phyloP scores from a whole-genome alignment of 2,888 invertebrate species.

The Cryptocheilus praepositus region DNA sequence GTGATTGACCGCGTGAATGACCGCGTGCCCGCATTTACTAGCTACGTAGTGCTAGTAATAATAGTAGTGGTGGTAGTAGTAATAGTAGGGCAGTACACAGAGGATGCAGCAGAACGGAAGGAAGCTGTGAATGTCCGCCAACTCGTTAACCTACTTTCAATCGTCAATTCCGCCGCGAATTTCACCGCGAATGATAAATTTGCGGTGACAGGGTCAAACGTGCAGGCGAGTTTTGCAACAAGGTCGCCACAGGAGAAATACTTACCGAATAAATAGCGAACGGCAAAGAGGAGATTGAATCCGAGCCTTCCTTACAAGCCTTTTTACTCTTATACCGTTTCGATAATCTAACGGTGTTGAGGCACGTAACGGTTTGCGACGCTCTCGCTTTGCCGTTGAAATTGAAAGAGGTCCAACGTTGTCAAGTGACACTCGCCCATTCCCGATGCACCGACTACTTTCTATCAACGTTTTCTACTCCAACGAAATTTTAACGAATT shows the following conservation, averaged over 20 bases:
- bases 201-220: too few relatives aligned
- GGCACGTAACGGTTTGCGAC: constrained; percentile 26
- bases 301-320: constrained; percentile 5
- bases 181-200: too few relatives aligned
- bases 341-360: constrained; percentile 31
- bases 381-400: constrained; percentile 18
- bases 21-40: too few relatives aligned
- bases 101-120: too few relatives aligned
- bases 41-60: too few relatives aligned
- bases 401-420: constrained; percentile 24
- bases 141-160: not conserved
- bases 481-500: not conserved
- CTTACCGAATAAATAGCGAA: too few relatives aligned
- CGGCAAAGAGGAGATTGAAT: not conserved
- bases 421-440: not conserved
- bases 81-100: too few relatives aligned
- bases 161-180: too few relatives aligned
- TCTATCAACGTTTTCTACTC: not conserved
- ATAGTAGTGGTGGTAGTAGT: too few relatives aligned
- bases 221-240: too few relatives aligned
- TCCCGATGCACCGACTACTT: not conserved
- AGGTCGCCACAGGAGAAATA: too few relatives aligned
- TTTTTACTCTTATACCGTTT: constrained; percentile 15
- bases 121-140: not conserved
- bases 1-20: too few relatives aligned